These are phyloP conservation scores for Tangara arthus DNA, from an alignment of 2,797 vertebrate genomes.

Conservation along the genomic window DNA sequence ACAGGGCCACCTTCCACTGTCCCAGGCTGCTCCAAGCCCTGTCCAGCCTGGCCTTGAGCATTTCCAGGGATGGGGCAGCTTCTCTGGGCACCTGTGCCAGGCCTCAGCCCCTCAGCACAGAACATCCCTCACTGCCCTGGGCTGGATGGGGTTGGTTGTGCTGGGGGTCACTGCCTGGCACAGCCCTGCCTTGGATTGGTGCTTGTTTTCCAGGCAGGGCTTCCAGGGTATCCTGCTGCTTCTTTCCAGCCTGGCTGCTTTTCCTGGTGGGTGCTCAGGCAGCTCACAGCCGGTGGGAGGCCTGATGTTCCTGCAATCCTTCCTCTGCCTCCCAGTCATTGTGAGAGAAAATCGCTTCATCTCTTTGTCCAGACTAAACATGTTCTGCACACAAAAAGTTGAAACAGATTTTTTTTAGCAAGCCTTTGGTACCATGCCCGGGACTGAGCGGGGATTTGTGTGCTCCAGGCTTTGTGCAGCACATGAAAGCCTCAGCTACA, in stretches of 20 bases:
- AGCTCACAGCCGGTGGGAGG: not conserved
- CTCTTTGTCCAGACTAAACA: not conserved
- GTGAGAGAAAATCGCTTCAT: not conserved
- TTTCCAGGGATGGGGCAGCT: not conserved
- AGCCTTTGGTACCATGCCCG: not conserved
- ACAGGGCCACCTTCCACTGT: not conserved
- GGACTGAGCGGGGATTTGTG: not conserved
- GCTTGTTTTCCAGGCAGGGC: not conserved
- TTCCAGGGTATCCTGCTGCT: not conserved
- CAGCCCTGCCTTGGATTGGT: not conserved
- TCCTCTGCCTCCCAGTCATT: not conserved
- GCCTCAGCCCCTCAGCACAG: too few relatives aligned
- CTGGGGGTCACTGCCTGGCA: not conserved
- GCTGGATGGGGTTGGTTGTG: accelerated
- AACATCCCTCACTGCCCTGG: accelerated
- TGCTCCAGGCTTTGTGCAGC: not conserved
- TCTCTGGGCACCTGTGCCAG: not conserved
- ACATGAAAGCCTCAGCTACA: not conserved
- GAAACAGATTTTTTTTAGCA: not conserved
- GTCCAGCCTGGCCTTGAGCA: not conserved
- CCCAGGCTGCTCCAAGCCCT: not conserved
- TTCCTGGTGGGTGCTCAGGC: not conserved
- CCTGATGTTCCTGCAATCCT: not conserved
- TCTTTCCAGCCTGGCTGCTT: not conserved
- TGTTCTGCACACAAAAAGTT: not conserved